Evolutionary conservation across 2,113 vertebrate species (phyloP).

Genomic region (Melanostigma gelatinosum): DNA sequence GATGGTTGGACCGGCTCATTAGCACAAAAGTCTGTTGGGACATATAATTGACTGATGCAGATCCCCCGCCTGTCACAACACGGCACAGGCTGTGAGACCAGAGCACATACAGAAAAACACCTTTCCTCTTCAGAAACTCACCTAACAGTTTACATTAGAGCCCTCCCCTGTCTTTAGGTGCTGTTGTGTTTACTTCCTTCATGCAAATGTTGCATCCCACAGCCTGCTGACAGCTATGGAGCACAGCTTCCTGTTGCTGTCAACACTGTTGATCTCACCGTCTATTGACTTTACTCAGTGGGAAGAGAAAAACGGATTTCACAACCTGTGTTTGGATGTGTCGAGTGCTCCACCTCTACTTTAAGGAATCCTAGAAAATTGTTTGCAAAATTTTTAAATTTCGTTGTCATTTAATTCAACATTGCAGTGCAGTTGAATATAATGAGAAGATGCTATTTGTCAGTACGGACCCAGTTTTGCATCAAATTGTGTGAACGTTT

Average conservation of each 20-base stretch:
- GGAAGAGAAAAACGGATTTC: constrained; percentile 46
- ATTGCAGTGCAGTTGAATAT: background rate
- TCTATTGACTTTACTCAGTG: constrained; percentile 60
- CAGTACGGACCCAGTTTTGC: background rate
- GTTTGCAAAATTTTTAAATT: background rate
- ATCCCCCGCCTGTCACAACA: constrained; percentile 98
- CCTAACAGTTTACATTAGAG: constrained; percentile 74
- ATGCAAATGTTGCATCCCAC: constrained; percentile 83
- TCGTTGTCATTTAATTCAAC: background rate
- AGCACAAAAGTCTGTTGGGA: constrained; percentile 99
- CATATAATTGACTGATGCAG: constrained; percentile 98
- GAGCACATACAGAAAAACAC: constrained; percentile 70
- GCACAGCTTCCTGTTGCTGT: constrained; percentile 70
- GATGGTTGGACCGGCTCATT: constrained; percentile 99
- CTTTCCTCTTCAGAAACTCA: constrained; percentile 77
- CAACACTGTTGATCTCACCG: constrained; percentile 62
- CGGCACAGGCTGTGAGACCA: constrained; percentile 81
- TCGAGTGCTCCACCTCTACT: background rate
- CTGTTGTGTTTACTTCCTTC: constrained; percentile 78
- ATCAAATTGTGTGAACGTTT: background rate
- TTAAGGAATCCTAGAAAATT: background rate
- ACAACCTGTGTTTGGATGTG: constrained; percentile 22
- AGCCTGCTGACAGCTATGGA: constrained; percentile 63
- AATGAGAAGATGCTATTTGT: background rate
- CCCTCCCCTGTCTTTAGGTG: constrained; percentile 67